phyloP scores from a whole-genome alignment of 2,888 invertebrate genomes.

The Volucella inanis region DNA sequence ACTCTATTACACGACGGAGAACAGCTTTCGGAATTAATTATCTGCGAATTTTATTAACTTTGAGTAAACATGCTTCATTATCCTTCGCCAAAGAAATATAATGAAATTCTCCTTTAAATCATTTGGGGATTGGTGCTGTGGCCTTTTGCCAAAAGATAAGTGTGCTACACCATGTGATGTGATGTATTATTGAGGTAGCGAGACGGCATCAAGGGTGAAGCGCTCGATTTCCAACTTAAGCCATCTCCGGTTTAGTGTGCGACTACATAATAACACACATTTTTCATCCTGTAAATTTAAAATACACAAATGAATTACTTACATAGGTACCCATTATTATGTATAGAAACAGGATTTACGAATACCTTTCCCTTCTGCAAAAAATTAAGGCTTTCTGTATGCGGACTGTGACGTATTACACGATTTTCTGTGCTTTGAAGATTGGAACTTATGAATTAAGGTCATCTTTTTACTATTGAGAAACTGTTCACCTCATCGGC shows the following conservation, averaged over 20 bases:
- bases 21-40: slow-evolving; percentile 75
- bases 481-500: no score
- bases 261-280: slow-evolving; percentile 2
- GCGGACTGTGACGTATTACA: no score
- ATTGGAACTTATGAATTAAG: no score
- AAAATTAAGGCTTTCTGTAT: no score
- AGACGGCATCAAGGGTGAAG: slow-evolving; percentile 13
- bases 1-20: slow-evolving; percentile 68
- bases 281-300: slow-evolving; percentile 48
- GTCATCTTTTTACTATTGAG: no score
- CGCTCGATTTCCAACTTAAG: slow-evolving; percentile 30
- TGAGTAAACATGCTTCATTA: slow-evolving; percentile 75
- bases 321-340: not conserved
- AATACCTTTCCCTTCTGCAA: not conserved
- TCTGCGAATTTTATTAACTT: slow-evolving; percentile 75
- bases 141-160: slow-evolving; percentile 72
- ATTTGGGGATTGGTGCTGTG: slow-evolving; percentile 72
- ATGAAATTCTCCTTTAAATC: slow-evolving; percentile 74
- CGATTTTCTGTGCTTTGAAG: no score
- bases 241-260: slow-evolving; percentile 22
- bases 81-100: slow-evolving; percentile 75
- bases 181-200: slow-evolving; percentile 67
- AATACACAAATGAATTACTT: slow-evolving; percentile 62
- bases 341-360: not conserved
- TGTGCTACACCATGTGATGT: slow-evolving; percentile 64